Conservation (phyloP, 2,888 invertebrate species). For the Seira sanloemensis region DNA sequence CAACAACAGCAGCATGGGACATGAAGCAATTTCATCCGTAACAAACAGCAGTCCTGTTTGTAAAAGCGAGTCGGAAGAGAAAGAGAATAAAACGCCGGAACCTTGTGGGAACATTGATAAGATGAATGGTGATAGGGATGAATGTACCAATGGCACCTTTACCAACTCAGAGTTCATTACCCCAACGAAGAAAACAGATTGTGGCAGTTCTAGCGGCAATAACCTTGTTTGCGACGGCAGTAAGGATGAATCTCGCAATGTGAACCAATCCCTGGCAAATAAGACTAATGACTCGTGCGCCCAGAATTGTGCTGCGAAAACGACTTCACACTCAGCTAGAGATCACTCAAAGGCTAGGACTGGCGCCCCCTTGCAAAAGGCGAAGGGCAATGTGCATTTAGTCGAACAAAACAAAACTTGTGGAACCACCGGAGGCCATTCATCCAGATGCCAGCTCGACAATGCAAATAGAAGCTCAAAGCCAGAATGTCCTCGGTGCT, state of each 20-base stretch:
- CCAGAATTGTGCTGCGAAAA: not conserved
- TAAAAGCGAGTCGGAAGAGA: constrained; percentile 68
- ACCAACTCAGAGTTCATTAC: constrained; percentile 50
- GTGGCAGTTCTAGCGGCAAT: constrained; percentile 4
- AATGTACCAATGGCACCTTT: constrained; percentile 27
- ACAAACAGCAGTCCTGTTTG: constrained; percentile 42
- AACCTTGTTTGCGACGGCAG: not conserved
- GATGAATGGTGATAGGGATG: constrained; percentile 23
- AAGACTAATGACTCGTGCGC: constrained; percentile 17
- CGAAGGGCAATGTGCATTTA: constrained; percentile 50
- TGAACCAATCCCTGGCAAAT: not conserved
- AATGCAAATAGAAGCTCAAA: constrained; percentile 23
- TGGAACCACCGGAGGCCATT: constrained; percentile 20
- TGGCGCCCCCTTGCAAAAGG: constrained; percentile 19
- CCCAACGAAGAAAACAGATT: constrained; percentile 24
- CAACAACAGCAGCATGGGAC: constrained; percentile 55
- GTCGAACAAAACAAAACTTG: constrained; percentile 56
- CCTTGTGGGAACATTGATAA: constrained; percentile 57
- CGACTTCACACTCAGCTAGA: not conserved
- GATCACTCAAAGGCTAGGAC: constrained; percentile 4
- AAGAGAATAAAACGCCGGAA: constrained; percentile 72
- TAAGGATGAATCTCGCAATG: not conserved
- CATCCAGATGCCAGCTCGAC: constrained; percentile 47
- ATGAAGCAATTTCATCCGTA: constrained; percentile 37
- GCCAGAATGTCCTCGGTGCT: constrained; percentile 70